phyloP scores from a whole-genome alignment of 1,140 invertebrate genomes.

The Ips nitidus region DNA sequence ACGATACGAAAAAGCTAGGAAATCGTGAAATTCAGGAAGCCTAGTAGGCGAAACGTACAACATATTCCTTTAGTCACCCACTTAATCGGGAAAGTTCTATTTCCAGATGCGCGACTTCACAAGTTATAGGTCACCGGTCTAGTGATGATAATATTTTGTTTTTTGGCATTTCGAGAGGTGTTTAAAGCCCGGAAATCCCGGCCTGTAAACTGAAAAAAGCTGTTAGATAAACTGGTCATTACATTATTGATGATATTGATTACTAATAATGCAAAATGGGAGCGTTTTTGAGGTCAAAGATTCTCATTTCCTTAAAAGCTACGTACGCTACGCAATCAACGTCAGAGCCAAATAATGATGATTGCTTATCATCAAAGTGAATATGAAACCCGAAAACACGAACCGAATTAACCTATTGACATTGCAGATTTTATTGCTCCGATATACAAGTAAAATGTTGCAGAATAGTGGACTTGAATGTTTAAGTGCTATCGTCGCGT shows the following conservation, averaged over 20 bases:
- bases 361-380: no score
- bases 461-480: background rate
- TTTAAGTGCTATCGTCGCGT: no score
- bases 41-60: background rate
- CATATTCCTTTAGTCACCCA: constrained; percentile 12
- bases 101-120: constrained; percentile 4
- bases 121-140: constrained; percentile 22
- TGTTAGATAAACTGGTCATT: no score
- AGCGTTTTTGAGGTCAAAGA: no score
- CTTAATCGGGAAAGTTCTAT: constrained; percentile 20
- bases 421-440: background rate
- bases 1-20: no score
- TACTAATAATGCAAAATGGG: no score
- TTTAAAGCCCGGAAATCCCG: background rate
- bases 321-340: no score
- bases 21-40: no score
- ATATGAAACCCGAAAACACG: constrained; percentile 2
- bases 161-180: background rate
- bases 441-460: background rate
- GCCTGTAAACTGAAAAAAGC: background rate
- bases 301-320: no score
- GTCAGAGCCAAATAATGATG: no score
- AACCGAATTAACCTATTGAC: constrained; percentile 9
- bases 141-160: constrained; percentile 9
- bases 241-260: no score